phyloP scores from a whole-genome alignment of 2,888 invertebrate genomes.

The Eupithecia exiguata region DNA sequence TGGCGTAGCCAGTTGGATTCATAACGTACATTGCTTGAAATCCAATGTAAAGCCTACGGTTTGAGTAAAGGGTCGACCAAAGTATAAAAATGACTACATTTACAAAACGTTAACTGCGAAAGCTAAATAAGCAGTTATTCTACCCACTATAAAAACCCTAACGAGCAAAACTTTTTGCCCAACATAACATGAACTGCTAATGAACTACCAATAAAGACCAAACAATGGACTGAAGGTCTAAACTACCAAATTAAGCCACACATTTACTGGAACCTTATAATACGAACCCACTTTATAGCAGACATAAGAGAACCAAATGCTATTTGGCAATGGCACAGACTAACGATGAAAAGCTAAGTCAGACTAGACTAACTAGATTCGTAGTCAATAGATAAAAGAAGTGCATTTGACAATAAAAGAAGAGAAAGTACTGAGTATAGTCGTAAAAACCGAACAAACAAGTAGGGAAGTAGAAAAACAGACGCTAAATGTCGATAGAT shows the following conservation, averaged over 20 bases:
- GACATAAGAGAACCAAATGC: slow-evolving; percentile 44
- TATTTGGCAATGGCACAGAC: slow-evolving; percentile 45
- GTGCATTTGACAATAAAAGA: background rate
- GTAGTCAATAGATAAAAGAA: background rate
- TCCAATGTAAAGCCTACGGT: background rate
- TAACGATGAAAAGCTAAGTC: background rate
- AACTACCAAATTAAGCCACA: slow-evolving; percentile 39
- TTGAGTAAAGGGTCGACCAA: background rate
- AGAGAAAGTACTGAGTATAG: background rate
- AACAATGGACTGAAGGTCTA: slow-evolving; percentile 34
- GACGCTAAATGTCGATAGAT: background rate
- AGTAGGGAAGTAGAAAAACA: background rate
- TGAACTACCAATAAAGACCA: slow-evolving; percentile 31
- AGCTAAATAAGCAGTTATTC: slow-evolving; percentile 7
- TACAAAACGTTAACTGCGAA: background rate
- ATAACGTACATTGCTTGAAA: background rate
- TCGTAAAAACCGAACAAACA: background rate
- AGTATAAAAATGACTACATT: background rate
- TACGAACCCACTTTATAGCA: slow-evolving; percentile 40
- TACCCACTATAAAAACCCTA: slow-evolving; percentile 12
- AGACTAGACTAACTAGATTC: background rate
- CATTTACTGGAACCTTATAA: slow-evolving; percentile 33
- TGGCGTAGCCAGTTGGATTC: background rate
- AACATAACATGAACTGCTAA: slow-evolving; percentile 26
- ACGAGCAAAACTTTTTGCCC: slow-evolving; percentile 18